phyloP scores from a whole-genome alignment of 2,113 vertebrate genomes.

The Strix aluco region DNA sequence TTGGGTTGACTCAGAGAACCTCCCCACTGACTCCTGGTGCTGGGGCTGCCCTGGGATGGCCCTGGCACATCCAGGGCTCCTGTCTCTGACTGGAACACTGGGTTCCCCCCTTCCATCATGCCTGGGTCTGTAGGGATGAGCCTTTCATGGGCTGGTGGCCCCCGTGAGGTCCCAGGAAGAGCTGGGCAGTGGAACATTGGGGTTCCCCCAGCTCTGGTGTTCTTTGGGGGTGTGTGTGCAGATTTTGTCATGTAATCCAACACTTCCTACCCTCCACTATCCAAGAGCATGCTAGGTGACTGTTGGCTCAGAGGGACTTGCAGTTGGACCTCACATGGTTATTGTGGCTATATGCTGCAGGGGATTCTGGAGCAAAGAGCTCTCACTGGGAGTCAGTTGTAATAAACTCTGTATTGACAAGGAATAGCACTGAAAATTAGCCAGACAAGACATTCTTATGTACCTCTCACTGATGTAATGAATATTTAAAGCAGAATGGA shows the following conservation, averaged over 20 bases:
- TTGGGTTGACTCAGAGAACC: neutral
- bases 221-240: neutral
- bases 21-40: neutral
- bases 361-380: neutral
- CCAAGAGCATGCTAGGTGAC: neutral
- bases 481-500: neutral
- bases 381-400: neutral
- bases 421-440: neutral
- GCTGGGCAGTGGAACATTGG: accelerated
- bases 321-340: neutral
- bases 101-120: accelerated
- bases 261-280: neutral
- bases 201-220: neutral
- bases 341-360: neutral
- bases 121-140: neutral
- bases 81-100: neutral
- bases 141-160: neutral
- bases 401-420: neutral
- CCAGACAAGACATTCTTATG: neutral
- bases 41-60: neutral
- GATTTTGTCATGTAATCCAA: neutral
- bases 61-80: no score
- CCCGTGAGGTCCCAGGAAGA: neutral
- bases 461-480: neutral
- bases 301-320: neutral